Base-by-base conservation (phyloP, 2,888 invertebrate genomes). In the Orthosia gracilis region DNA sequence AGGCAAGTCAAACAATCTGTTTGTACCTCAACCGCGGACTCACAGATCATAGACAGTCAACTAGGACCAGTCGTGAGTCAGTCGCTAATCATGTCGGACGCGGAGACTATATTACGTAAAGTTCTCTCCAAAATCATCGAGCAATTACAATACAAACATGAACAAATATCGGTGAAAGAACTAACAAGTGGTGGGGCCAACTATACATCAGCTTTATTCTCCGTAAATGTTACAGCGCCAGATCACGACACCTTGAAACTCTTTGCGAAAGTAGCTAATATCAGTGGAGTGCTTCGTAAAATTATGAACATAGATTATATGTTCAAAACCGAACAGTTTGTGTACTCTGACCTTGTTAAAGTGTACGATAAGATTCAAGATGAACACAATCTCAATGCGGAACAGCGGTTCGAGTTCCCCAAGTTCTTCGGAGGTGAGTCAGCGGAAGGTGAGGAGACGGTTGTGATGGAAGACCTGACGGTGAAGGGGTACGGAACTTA, bases 401-500 rank as follows among this genome's bases (percentile, higher is more conserved):
- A 90, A 5, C 83, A 88, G 0, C 83, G 89, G 57, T 89, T 90
- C 26, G 69, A 73, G 0, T 90, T 91, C 55, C 91, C 91, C 0
- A 90, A 91, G 70, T 90, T 87, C 65, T 94, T 87, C 62, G 92
- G 89, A 0, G 87, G 87, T 7, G 84, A 83, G n/a, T 47, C 75
- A 4, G 82, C 84, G 4, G 50, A 74, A 4, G 87, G 85, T 0
- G 86, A 88, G 17, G 94, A 94, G 74, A 89, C 90, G 0, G 68
- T 95, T 0, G 86, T 94, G 0, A 72, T 95, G 62, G 93, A 94
- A 76, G 88, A 94, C 82, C 72, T 94, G 50, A 85, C 83, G 3
- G 85, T 84, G 1, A 77, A 83, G n/a, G 93, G 93, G 0, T 95
- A 86, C 50, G 58, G 40, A 3, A 81, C 82, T 9, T 91, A 82